phyloP scores from a whole-genome alignment of 1,140 invertebrate species.

The Hylyphantes graminicola region DNA sequence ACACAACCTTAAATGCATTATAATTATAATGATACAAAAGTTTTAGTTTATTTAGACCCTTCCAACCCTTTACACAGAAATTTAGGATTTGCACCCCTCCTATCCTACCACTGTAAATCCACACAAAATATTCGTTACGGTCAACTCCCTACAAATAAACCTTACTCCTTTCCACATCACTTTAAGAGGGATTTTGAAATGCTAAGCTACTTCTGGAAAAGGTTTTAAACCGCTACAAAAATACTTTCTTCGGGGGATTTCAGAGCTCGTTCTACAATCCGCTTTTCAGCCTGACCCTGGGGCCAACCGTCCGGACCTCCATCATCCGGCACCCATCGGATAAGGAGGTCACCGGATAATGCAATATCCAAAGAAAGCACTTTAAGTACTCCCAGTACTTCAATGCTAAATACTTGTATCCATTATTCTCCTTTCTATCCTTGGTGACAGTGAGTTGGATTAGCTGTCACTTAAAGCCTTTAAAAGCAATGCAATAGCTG shows the following conservation, averaged over 20 bases:
- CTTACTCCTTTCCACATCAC: neutral
- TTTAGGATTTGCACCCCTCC: too few relatives aligned
- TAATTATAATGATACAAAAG: too few relatives aligned
- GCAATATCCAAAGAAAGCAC: slow-evolving; percentile 11
- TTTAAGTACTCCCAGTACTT: slow-evolving; percentile 5
- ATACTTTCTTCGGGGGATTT: slow-evolving; percentile 45
- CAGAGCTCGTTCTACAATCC: neutral
- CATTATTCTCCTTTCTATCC: slow-evolving; percentile 2
- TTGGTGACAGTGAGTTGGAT: neutral
- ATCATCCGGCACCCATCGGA: neutral
- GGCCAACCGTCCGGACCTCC: neutral
- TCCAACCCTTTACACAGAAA: too few relatives aligned
- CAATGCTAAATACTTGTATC: slow-evolving; percentile 8
- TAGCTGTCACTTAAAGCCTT: slow-evolving; percentile 8
- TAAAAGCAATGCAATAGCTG: neutral
- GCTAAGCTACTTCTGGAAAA: slow-evolving; percentile 47
- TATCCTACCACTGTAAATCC: too few relatives aligned
- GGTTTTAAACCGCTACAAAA: slow-evolving; percentile 48
- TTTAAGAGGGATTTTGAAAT: neutral
- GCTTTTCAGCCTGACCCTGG: slow-evolving; percentile 22
- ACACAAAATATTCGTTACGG: too few relatives aligned
- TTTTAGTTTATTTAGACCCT: too few relatives aligned
- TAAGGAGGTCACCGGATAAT: slow-evolving; percentile 46
- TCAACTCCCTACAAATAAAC: too few relatives aligned
- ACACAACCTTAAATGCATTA: too few relatives aligned